Base-by-base conservation (phyloP, 2,888 invertebrate genomes). In the Platycheirus albimanus region DNA sequence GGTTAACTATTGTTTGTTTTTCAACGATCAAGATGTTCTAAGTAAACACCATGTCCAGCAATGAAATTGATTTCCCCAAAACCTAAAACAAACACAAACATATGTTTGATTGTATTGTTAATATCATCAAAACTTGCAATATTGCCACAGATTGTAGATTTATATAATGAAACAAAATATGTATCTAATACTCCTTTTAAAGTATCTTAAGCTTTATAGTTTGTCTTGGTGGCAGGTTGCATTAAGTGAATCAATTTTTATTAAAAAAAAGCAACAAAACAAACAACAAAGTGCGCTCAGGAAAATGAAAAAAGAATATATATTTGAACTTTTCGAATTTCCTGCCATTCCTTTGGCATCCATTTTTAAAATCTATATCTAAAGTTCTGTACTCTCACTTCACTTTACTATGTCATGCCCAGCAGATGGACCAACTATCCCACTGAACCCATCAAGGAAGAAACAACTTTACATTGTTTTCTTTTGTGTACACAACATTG, bases 381-480 rank as follows among this genome's bases (percentile, higher is more conserved):
- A 24, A 17, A 17, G 19, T 41, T n/a, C n/a, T n/a, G n/a, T 17
- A 19, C 19, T 4, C 11, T 19, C 6, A 20, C n/a, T 33, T 33
- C 8, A 8, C 24, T 24, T n/a, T 4, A 24, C 24, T 3, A 24
- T 24, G 3, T 8, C 30, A 33, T 1, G 8, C 7, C 20, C 2
- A n/a, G 47, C 47, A 47, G 47, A n/a, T 20, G 20, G n/a, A 49
- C 8, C 4, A 33, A 36, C 33, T n/a, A 19, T n/a, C 6, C 19
- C 36, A 28, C 15, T 30, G 24, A 52, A 30, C 11, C 1, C 6
- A n/a, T 33, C n/a, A 13, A 36, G 19, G 20, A 54, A 17, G 3
- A 36, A 36, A 33, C 8, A 54, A 36, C 54, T 17, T 54, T n/a
- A 54, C 36, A 54, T 8, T 54, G 36, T 54, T 36, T 36, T 20